A percentile compares a stretch with the other conserved stretches of the same genome.
These are phyloP conservation scores for Sminthurinus signatus DNA, from an alignment of 1,140 invertebrate species.

Conservation along the genomic window DNA sequence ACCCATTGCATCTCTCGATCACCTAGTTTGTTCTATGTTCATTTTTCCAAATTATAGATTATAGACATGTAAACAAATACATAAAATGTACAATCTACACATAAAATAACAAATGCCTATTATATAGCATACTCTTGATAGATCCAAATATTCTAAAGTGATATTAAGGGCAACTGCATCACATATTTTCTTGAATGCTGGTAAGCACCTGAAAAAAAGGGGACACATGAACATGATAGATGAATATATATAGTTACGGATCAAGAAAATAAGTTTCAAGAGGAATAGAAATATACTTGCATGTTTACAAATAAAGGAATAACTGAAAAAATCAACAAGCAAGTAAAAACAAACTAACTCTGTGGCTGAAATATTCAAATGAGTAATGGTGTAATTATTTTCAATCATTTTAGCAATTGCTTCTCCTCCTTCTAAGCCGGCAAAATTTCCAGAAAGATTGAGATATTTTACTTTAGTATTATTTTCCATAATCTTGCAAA, in stretches of 20 bases:
- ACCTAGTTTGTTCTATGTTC: constrained; percentile 26
- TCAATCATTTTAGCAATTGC: constrained; percentile 28
- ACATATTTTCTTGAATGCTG: constrained; percentile 21
- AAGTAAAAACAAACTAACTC: constrained; percentile 12
- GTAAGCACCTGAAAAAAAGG: constrained; percentile 19
- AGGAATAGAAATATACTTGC: no score
- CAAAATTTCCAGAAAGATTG: constrained; percentile 17
- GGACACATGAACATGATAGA: no score
- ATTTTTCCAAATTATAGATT: no score
- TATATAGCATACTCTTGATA: constrained; percentile 18
- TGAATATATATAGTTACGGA: no score
- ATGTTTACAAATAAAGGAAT: no score
- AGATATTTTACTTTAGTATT: constrained; percentile 17
- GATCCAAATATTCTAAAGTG: constrained; percentile 15
- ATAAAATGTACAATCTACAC: no score
- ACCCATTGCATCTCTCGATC: constrained; percentile 29
- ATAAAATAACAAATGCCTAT: no score
- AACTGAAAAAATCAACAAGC: no score
- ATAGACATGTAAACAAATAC: no score
- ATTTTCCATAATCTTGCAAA: constrained; percentile 22
- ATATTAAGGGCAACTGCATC: constrained; percentile 18
- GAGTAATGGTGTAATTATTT: constrained; percentile 13
- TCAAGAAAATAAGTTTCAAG: no score
- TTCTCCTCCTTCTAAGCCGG: constrained; percentile 18
- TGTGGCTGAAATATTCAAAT: constrained; percentile 19